Percentiles rank a stretch among this genome's conserved stretches.
phyloP scores from a whole-genome alignment of 2,113 vertebrate species.

The Camelus bactrianus region DNA sequence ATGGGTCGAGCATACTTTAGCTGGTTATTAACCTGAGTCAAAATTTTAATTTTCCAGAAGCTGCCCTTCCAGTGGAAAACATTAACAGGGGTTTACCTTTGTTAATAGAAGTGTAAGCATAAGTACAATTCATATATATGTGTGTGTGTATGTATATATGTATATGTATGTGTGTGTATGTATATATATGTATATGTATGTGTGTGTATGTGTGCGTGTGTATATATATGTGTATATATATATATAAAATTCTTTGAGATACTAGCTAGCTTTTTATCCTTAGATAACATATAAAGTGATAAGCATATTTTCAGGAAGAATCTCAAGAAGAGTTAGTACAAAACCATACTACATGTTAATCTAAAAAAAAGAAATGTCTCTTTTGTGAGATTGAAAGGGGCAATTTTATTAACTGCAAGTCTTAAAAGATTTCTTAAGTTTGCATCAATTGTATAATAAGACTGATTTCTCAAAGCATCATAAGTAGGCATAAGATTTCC shows the following conservation, averaged over 20 bases:
- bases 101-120: not conserved
- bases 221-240: too few relatives aligned
- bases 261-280: not conserved
- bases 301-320: not conserved
- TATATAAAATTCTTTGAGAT: not conserved
- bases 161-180: too few relatives aligned
- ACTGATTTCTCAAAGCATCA: not conserved
- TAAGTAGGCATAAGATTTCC: not conserved
- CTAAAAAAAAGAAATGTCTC: not conserved
- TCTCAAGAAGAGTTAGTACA: not conserved
- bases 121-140: not conserved
- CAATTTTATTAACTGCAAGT: not conserved
- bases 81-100: not conserved
- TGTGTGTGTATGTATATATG: too few relatives aligned
- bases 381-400: not conserved
- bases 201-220: too few relatives aligned
- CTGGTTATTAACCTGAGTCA: not conserved
- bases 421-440: slow-evolving; percentile 43
- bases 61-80: not conserved
- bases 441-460: not conserved
- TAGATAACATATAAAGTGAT: slow-evolving; percentile 1
- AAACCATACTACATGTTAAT: not conserved
- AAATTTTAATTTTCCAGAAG: not conserved
- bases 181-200: too few relatives aligned
- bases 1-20: not conserved